Percentiles rank a stretch among this genome's conserved stretches.
These are phyloP conservation scores for Gallinago undulata DNA, from an alignment of 2,113 vertebrate species.

Conservation along the genomic window DNA sequence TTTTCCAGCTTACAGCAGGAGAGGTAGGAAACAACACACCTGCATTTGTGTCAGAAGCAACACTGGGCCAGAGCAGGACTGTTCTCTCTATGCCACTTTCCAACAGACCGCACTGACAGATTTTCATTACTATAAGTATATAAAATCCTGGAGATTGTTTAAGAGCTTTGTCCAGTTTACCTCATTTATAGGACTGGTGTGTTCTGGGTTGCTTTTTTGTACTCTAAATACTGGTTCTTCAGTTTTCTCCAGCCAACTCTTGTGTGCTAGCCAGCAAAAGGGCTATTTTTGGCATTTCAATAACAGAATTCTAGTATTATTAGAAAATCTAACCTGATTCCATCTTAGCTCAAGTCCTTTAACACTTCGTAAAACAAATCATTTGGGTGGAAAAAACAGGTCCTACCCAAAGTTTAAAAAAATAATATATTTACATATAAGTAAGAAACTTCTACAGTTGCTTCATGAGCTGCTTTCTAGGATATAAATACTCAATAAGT, in stretches of 20 bases:
- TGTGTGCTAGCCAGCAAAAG: neutral
- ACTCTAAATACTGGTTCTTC: neutral
- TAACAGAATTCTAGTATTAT: neutral
- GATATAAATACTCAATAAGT: neutral
- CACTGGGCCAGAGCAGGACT: neutral
- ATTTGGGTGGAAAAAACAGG: neutral
- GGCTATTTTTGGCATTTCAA: neutral
- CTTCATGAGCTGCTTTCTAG: neutral
- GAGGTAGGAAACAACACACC: neutral
- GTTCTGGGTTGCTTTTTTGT: neutral
- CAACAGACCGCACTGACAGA: neutral
- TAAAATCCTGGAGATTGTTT: neutral
- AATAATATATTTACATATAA: neutral
- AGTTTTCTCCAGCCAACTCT: neutral
- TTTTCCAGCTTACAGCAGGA: neutral
- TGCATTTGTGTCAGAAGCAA: neutral
- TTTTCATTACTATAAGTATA: neutral
- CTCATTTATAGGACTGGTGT: neutral
- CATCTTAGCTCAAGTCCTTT: neutral
- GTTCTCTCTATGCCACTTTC: neutral
- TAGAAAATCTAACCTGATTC: neutral
- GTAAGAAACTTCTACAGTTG: neutral
- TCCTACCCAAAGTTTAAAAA: neutral
- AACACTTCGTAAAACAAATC: neutral
- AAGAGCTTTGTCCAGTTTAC: neutral